These are phyloP conservation scores for Ormyrus labotus DNA, from an alignment of 2,888 invertebrate species.

Conservation along the genomic window DNA sequence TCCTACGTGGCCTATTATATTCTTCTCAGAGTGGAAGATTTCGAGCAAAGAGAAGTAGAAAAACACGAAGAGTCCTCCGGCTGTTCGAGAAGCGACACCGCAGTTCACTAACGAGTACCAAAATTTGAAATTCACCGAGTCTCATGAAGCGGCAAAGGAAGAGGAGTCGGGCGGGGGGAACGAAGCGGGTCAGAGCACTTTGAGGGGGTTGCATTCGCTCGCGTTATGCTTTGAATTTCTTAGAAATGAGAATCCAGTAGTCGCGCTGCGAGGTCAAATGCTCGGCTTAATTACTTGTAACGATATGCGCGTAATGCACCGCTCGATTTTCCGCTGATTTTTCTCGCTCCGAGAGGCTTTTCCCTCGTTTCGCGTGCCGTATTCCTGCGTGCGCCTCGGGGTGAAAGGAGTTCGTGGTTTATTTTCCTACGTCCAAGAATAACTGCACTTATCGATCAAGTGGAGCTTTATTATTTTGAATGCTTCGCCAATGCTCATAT, in stretches of 20 bases:
- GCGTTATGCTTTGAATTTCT: not conserved
- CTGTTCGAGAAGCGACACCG: not conserved
- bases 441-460: too few species aligned
- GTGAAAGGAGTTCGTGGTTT: too few species aligned
- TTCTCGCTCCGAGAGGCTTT: not conserved
- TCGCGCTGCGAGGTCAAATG: not conserved
- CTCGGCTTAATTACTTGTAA: not conserved
- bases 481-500: too few species aligned
- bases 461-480: too few species aligned
- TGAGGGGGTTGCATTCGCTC: too few species aligned
- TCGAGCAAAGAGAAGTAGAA: not conserved
- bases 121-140: constrained; percentile 25
- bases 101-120: constrained; percentile 11
- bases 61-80: not conserved
- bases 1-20: constrained; percentile 17
- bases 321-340: constrained; percentile 16
- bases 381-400: not conserved
- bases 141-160: not conserved
- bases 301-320: not conserved
- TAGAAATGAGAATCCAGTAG: constrained; percentile 16
- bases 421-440: too few species aligned
- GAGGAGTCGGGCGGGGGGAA: constrained; percentile 8
- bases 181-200: constrained; percentile 32
- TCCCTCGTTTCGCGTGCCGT: not conserved
- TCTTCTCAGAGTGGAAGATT: not conserved